Evolutionary conservation across 35 echinoderm and acorn worm genomes (phyloP).

Genomic region (Patiria miniata): DNA sequence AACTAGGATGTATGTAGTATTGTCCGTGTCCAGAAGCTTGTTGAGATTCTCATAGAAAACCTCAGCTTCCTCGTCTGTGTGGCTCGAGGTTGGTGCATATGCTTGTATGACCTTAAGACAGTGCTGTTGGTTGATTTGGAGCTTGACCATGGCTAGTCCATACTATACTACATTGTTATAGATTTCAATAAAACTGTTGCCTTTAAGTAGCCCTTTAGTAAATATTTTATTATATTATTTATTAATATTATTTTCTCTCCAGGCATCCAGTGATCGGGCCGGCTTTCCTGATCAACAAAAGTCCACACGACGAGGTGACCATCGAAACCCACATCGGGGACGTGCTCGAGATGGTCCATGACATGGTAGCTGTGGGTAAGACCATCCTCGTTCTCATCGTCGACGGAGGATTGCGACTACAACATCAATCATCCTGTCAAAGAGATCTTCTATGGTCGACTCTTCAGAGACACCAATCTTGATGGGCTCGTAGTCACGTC

Average conservation of each 20-base stretch:
- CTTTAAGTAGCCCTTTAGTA: too few species aligned
- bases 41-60: too few species aligned
- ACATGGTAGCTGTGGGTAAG: neutral
- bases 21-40: too few species aligned
- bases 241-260: neutral
- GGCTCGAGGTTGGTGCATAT: too few species aligned
- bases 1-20: too few species aligned
- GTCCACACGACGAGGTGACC: conserved; percentile 1
- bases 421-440: conserved; percentile 52
- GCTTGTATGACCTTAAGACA: too few species aligned
- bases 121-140: too few species aligned
- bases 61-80: too few species aligned
- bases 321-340: conserved; percentile 13
- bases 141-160: too few species aligned
- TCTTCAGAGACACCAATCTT: conserved; percentile 42
- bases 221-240: neutral
- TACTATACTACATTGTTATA: too few species aligned
- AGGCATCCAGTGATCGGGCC: conserved; percentile 11
- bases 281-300: neutral
- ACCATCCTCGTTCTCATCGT: conserved; percentile 18
- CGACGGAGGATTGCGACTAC: conserved; percentile 41
- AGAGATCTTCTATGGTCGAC: conserved; percentile 32
- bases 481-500: conserved; percentile 22
- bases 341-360: neutral
- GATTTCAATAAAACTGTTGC: neutral